phyloP scores from a whole-genome alignment of 1,140 invertebrate species.

The Papilio dardanus region DNA sequence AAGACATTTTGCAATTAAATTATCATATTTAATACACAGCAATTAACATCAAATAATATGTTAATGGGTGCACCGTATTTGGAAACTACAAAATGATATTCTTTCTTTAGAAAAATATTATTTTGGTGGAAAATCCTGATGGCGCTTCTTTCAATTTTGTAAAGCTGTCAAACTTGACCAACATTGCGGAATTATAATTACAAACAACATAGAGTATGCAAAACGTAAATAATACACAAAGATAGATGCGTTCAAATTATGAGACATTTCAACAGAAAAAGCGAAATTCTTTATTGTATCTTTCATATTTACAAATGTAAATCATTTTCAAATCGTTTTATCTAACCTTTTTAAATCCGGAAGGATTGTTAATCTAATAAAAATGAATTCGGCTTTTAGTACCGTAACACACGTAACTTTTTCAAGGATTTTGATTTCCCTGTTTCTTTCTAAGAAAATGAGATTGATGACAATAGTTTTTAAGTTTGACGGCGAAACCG shows the following conservation, averaged over 20 bases:
- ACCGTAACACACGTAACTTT: background rate
- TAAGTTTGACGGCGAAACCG: too few relatives aligned
- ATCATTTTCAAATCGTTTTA: background rate
- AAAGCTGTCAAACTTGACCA: constrained; percentile 60
- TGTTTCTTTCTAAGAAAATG: background rate
- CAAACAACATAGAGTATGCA: constrained; percentile 30
- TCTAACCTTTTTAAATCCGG: background rate
- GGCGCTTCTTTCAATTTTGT: constrained; percentile 77
- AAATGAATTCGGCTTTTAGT: too few relatives aligned
- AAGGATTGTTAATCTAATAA: background rate
- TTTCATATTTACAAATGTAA: background rate
- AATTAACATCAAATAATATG: constrained; percentile 16
- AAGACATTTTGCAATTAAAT: background rate
- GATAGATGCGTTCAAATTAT: background rate
- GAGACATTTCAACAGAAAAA: background rate
- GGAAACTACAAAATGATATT: background rate
- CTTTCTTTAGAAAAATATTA: constrained; percentile 10
- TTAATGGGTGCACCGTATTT: background rate
- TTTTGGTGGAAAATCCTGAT: constrained; percentile 57
- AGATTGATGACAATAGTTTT: background rate
- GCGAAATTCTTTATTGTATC: background rate
- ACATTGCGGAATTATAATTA: constrained; percentile 46
- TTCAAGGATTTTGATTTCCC: background rate
- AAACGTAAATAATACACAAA: constrained; percentile 15
- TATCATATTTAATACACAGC: background rate